These are phyloP conservation scores for Boloria euphrosyne DNA, from an alignment of 2,888 invertebrate genomes.

Conservation along the genomic window DNA sequence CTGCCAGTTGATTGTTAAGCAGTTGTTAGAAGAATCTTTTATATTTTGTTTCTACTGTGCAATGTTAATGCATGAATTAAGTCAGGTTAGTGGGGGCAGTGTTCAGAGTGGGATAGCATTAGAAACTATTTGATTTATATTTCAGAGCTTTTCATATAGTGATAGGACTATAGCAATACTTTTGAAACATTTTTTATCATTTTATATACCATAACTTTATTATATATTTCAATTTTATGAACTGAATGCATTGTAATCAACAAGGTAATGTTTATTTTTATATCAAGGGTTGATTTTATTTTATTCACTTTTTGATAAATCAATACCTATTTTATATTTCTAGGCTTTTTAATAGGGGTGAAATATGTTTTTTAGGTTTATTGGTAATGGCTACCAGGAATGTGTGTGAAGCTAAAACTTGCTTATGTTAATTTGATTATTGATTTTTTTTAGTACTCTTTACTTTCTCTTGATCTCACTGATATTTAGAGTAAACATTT, in stretches of 20 bases:
- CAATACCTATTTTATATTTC: slow-evolving; percentile 52
- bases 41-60: slow-evolving; percentile 33
- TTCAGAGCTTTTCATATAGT: slow-evolving; percentile 1
- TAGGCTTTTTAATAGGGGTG: slow-evolving; percentile 29
- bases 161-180: slow-evolving; percentile 11
- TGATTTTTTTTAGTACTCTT: slow-evolving; percentile 21
- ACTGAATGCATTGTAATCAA: slow-evolving; percentile 59
- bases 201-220: slow-evolving; percentile 58
- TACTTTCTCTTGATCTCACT: slow-evolving; percentile 18
- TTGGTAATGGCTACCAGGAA: slow-evolving; percentile 6
- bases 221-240: slow-evolving; percentile 59
- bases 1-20: slow-evolving; percentile 29
- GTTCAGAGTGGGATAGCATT: background rate
- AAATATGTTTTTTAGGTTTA: slow-evolving; percentile 33
- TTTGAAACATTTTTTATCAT: slow-evolving; percentile 39
- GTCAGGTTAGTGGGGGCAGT: slow-evolving; percentile 1
- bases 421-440: slow-evolving; percentile 24
- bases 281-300: slow-evolving; percentile 64
- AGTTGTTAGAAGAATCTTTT: slow-evolving; percentile 30
- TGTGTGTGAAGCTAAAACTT: slow-evolving; percentile 20
- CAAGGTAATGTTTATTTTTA: slow-evolving; percentile 61
- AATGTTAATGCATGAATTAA: slow-evolving; percentile 20
- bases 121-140: background rate
- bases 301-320: slow-evolving; percentile 60
- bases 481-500: slow-evolving; percentile 1